Evolutionary conservation across 2,113 vertebrate genomes (phyloP).

Genomic region (Tauraco erythrolophus): DNA sequence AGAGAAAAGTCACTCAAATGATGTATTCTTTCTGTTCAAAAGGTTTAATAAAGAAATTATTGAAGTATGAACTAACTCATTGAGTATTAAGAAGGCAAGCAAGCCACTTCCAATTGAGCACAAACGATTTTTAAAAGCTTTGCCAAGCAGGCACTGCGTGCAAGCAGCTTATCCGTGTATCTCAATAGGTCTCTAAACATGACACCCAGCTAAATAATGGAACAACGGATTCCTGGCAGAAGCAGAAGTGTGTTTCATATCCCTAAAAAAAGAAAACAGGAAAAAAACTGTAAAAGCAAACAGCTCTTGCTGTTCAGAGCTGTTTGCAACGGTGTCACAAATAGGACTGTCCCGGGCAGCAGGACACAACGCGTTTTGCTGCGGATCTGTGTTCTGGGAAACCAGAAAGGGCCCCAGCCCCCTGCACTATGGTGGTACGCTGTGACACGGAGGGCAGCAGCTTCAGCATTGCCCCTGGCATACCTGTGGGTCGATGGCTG

Average conservation of each 20-base stretch:
- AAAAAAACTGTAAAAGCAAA: not conserved
- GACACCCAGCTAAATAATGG: not conserved
- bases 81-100: not conserved
- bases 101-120: not conserved
- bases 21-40: not conserved
- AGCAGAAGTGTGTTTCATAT: not conserved
- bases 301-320: not conserved
- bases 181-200: rapidly evolving
- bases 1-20: not conserved
- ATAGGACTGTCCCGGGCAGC: not conserved
- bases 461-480: no score
- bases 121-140: not conserved
- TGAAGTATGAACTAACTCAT: not conserved
- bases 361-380: not conserved
- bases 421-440: rapidly evolving
- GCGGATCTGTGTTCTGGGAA: not conserved
- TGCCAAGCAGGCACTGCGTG: not conserved
- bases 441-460: not conserved
- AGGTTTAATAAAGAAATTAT: not conserved
- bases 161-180: not conserved
- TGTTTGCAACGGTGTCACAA: not conserved
- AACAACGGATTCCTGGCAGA: not conserved
- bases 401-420: not conserved
- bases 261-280: rapidly evolving
- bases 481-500: not conserved